Percentiles rank a stretch among this genome's conserved stretches.
Conservation (phyloP, 2,113 vertebrate species). For the Macrotus californicus region DNA sequence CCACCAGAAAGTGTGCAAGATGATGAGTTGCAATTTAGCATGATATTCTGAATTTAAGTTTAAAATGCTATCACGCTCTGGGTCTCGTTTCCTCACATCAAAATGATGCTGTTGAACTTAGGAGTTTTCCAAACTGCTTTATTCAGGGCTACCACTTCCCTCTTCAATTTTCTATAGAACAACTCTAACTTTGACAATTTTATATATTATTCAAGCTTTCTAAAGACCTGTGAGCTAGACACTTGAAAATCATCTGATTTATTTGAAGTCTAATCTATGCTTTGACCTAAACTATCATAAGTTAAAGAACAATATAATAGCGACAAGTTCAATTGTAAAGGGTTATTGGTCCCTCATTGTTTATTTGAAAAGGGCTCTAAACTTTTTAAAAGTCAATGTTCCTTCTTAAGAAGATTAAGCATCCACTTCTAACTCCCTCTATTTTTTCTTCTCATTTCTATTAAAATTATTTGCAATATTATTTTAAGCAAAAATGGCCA, state of each 20-base stretch:
- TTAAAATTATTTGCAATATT: not conserved
- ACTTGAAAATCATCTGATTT: not conserved
- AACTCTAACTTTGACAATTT: not conserved
- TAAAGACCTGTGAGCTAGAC: not conserved
- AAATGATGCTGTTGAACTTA: not conserved
- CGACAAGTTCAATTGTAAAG: not conserved
- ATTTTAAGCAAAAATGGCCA: not conserved
- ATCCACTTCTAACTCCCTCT: not conserved
- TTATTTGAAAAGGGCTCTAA: constrained; percentile 9
- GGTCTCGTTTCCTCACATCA: not conserved
- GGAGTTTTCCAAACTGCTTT: not conserved
- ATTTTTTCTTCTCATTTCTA: not conserved
- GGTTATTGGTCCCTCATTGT: not conserved
- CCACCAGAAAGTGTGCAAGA: not conserved
- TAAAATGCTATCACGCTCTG: not conserved
- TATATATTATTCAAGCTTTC: not conserved
- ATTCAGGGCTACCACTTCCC: not conserved
- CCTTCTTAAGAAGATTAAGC: not conserved
- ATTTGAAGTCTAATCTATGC: not conserved
- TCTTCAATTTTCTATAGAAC: not conserved
- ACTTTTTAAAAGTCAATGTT: not conserved
- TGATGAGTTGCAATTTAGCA: not conserved
- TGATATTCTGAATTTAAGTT: not conserved
- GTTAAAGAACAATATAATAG: not conserved
- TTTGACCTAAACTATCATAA: not conserved